A percentile compares a stretch with the other conserved stretches of the same genome.
These are phyloP conservation scores for Euplagia quadripunctaria DNA, from an alignment of 2,888 invertebrate genomes.

Conservation along the genomic window DNA sequence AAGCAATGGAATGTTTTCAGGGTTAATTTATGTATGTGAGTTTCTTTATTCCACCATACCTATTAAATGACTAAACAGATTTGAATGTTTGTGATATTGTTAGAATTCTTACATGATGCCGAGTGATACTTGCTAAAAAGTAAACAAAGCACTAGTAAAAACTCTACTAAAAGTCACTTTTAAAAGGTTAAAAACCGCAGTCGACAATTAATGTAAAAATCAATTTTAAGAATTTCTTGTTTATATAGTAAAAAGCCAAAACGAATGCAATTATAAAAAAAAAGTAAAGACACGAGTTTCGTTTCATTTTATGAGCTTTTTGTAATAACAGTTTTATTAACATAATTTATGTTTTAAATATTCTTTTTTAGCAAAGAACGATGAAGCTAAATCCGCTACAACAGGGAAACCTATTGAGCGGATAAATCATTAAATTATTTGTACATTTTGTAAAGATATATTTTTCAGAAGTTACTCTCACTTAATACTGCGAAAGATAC, in stretches of 20 bases:
- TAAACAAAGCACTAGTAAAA: neutral
- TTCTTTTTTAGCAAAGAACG: neutral
- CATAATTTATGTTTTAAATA: neutral
- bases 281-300: neutral
- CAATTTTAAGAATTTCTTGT: neutral
- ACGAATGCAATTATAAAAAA: too few species aligned
- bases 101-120: too few species aligned
- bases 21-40: too few species aligned
- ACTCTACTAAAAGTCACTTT: neutral
- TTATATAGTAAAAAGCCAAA: neutral
- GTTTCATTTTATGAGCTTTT: neutral
- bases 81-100: too few species aligned
- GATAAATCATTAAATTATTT: neutral
- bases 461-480: neutral
- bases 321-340: neutral
- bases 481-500: neutral
- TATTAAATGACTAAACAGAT: too few species aligned
- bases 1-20: too few species aligned
- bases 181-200: neutral
- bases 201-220: neutral
- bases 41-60: too few species aligned
- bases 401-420: neutral
- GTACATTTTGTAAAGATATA: neutral
- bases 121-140: too few species aligned
- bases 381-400: neutral